Base-by-base conservation (phyloP, 1,140 invertebrate species). In the Penaeus japonicus region DNA sequence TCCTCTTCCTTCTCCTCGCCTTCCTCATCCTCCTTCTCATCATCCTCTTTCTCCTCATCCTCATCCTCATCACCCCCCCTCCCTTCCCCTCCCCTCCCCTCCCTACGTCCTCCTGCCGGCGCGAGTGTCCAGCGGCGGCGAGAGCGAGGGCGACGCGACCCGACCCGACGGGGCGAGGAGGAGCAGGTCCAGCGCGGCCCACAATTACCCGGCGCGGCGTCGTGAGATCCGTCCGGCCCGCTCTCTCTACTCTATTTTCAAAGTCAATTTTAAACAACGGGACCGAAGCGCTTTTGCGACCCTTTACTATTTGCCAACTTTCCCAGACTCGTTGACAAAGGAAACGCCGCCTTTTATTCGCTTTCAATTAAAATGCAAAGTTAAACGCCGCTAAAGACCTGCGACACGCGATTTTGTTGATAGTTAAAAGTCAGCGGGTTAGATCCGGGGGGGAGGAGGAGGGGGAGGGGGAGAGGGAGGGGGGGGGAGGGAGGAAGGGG, bases 291-390 rank as follows among this genome's bases (percentile, higher is more conserved):
- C 70, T 27, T 73, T 73, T 73, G 15, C 70, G 27, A 73, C 27
- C 70, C 27, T 32, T 32, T 32, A 27, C 62, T 47, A 70, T 73
- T 84, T 53, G 65, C 62, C 83, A 84, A 84, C 55, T 73, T 84
- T 85, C 84, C 84, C 84, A 85, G 84, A 65, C 73, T 54, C 47
- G 47, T 47, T 47, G 65, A 85, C 70, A 85, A 85, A 78, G 84
- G 84, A 85, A 55, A 57, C 73, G n/a, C 75, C 84, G 84, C 55
- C 84, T 85, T 85, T 85, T 85, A 79, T 85, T 78, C 84, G 27
- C 84, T 78, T 85, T 78, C 84, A 78, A 85, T 85, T 85, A 85
- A 85, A 85, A 85, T 85, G 84, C 84, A 85, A 85, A 85, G 84
- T 85, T 85, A 85, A 85, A 54, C 84, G 84, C 65, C 84, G 84